Conservation (phyloP, 1,140 invertebrate species). For the Drosophila carrolli region DNA sequence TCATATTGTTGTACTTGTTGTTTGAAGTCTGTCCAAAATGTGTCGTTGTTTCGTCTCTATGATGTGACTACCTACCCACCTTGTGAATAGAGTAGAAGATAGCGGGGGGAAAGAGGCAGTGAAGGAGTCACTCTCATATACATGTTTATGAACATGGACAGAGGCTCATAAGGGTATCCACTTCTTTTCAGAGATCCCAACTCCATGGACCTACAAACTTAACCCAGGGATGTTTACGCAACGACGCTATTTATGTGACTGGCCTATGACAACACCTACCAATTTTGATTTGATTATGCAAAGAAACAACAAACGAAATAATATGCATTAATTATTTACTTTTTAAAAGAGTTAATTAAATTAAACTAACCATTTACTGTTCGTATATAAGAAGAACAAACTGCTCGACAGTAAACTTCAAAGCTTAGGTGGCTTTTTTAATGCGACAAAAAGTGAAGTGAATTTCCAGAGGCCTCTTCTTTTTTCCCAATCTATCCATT, state of each 20-base stretch:
- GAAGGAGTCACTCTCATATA: conserved; percentile 10
- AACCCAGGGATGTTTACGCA: neutral
- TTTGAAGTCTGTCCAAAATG: conserved; percentile 56
- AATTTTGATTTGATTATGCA: conserved; percentile 35
- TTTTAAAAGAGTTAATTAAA: neutral
- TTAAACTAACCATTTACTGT: neutral
- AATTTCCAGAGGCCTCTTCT: conserved; percentile 5
- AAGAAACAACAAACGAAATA: no score
- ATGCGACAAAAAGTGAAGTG: conserved; percentile 65
- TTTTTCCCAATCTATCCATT: conserved; percentile 15
- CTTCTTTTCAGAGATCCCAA: conserved; percentile 1
- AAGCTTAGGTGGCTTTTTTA: conserved; percentile 36
- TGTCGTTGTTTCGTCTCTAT: conserved; percentile 36
- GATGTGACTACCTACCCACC: conserved; percentile 29
- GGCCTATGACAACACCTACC: conserved; percentile 10
- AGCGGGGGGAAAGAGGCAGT: neutral
- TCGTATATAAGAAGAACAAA: neutral
- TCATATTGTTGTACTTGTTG: conserved; percentile 20
- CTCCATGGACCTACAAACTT: conserved; percentile 7
- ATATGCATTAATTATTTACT: neutral
- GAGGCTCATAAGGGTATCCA: conserved; percentile 5
- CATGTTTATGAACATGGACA: conserved; percentile 19
- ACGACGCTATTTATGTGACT: conserved; percentile 9
- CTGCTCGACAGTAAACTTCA: conserved; percentile 21
- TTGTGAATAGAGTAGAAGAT: neutral